A percentile compares a stretch with the other conserved stretches of the same genome.
phyloP scores from a whole-genome alignment of 2,797 vertebrate genomes.

The Hipposideros larvatus region DNA sequence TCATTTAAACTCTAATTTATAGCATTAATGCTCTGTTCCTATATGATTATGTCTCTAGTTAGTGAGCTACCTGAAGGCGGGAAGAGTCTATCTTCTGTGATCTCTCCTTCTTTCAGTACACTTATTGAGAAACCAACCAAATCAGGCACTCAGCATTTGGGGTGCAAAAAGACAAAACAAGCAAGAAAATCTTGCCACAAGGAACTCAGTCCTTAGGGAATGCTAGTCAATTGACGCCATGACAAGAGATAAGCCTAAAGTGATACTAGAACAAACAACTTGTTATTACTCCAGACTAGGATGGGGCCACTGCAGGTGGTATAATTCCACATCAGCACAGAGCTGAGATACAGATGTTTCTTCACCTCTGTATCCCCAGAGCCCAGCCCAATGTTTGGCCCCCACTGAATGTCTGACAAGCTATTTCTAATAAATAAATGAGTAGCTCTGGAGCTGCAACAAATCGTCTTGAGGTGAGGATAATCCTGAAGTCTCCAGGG shows the following conservation, averaged over 20 bases:
- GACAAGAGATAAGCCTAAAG: neutral
- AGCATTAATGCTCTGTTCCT: neutral
- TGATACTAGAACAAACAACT: neutral
- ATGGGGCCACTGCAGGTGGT: neutral
- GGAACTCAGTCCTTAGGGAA: neutral
- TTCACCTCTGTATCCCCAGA: neutral
- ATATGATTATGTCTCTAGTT: neutral
- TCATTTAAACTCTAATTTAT: neutral
- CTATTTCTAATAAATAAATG: slow-evolving; percentile 20
- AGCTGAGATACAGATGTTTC: neutral
- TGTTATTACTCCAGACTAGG: neutral
- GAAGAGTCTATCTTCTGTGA: neutral
- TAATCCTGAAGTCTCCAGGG: neutral
- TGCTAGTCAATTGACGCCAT: neutral
- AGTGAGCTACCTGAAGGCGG: neutral
- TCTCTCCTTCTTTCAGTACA: neutral
- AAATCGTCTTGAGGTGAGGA: neutral
- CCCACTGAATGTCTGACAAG: neutral
- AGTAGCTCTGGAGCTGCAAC: neutral
- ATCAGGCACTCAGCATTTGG: neutral
- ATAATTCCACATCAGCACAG: neutral
- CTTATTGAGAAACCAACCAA: neutral
- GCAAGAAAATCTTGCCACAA: neutral
- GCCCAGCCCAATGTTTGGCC: neutral
- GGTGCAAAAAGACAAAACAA: neutral